These are phyloP conservation scores for Penaeus japonicus DNA, from an alignment of 1,140 invertebrate species.

Conservation along the genomic window DNA sequence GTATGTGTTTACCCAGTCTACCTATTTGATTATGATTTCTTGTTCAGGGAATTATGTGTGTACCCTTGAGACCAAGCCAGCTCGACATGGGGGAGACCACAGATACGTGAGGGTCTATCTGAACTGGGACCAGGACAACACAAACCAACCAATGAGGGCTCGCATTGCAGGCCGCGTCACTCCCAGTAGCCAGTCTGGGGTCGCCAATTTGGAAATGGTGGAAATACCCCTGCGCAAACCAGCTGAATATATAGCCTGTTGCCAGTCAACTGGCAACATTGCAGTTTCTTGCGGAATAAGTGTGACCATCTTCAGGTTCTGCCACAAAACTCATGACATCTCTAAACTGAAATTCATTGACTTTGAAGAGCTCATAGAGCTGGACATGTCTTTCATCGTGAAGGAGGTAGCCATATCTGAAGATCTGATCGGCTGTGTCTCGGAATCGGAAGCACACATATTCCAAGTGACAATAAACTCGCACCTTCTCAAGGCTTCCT, in stretches of 20 bases:
- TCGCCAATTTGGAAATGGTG: constrained; percentile 72
- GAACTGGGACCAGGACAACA: constrained; percentile 70
- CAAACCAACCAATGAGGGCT: constrained; percentile 71
- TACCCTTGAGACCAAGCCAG: constrained; percentile 72
- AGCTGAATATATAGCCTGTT: constrained; percentile 71
- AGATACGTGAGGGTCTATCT: constrained; percentile 73
- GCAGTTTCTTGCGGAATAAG: constrained; percentile 68
- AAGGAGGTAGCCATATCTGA: constrained; percentile 59
- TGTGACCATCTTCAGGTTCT: constrained; percentile 70
- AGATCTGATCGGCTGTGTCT: constrained; percentile 56
- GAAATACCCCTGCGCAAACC: constrained; percentile 71
- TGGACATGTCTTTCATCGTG: constrained; percentile 58
- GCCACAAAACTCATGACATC: constrained; percentile 71
- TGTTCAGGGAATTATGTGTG: constrained; percentile 70
- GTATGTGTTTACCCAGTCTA: too few relatives aligned
- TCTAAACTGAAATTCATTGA: constrained; percentile 73
- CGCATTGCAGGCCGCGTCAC: constrained; percentile 76
- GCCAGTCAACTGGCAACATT: constrained; percentile 72
- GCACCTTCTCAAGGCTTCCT: constrained; percentile 31
- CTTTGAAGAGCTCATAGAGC: constrained; percentile 68
- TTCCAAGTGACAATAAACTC: constrained; percentile 56
- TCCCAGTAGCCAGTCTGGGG: constrained; percentile 69
- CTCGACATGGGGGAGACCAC: constrained; percentile 67
- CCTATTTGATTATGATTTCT: neutral
- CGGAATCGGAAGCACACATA: constrained; percentile 56